Evolutionary conservation across 92 coral and sea anemone genomes (phyloP).

Genomic region (Porites evermanni): DNA sequence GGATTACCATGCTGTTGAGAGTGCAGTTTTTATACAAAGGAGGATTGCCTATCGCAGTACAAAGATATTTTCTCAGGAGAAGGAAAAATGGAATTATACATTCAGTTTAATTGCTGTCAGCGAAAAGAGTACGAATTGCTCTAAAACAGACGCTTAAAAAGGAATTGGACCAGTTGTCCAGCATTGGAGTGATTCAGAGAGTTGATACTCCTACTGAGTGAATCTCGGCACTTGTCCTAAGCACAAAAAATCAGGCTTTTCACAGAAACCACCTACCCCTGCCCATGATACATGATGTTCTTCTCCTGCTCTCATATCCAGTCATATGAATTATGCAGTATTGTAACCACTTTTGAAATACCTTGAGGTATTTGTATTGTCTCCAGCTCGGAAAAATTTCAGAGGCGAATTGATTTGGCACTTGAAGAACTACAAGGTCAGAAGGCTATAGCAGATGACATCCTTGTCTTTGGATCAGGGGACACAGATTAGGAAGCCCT

Average conservation of each 20-base stretch:
- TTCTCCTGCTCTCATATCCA: background rate
- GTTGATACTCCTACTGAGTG: slow-evolving; percentile 30
- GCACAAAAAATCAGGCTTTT: slow-evolving; percentile 13
- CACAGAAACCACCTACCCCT: slow-evolving; percentile 8
- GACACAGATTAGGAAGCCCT: slow-evolving; percentile 42
- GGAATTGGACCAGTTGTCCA: background rate
- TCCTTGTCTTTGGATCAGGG: slow-evolving; percentile 27
- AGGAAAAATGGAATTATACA: slow-evolving; percentile 3
- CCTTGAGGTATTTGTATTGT: slow-evolving; percentile 43
- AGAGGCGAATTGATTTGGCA: slow-evolving; percentile 45
- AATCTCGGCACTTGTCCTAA: slow-evolving; percentile 30
- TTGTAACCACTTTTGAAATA: slow-evolving; percentile 41
- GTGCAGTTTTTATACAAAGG: background rate
- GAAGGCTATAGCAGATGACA: slow-evolving; percentile 51
- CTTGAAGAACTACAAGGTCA: slow-evolving; percentile 38
- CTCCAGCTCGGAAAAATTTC: slow-evolving; percentile 50
- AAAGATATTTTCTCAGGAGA: slow-evolving; percentile 24
- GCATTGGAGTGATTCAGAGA: background rate
- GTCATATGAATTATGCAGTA: slow-evolving; percentile 40
- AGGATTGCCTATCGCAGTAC: background rate
- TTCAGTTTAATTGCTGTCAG: slow-evolving; percentile 33
- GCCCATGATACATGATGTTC: slow-evolving; percentile 20
- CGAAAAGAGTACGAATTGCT: slow-evolving; percentile 54
- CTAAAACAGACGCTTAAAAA: slow-evolving; percentile 51
- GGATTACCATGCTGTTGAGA: background rate